phyloP scores from a whole-genome alignment of 1,140 invertebrate genomes.

The Dysdera silvatica region DNA sequence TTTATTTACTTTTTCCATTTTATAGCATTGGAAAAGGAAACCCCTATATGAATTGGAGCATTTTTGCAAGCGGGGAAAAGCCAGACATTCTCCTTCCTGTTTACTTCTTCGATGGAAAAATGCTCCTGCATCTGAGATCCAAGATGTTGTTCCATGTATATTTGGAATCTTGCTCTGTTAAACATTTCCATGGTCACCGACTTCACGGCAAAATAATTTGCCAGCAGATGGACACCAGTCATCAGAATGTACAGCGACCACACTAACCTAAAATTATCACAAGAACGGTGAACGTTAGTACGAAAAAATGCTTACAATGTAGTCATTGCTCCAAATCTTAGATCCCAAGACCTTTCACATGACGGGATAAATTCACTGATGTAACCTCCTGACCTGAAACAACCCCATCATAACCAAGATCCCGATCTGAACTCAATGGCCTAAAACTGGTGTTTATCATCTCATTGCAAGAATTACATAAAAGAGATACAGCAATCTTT shows the following conservation, averaged over 20 bases:
- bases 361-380: no score
- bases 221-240: slow-evolving; percentile 69
- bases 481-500: no score
- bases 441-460: no score
- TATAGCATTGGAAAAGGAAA: slow-evolving; percentile 13
- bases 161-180: slow-evolving; percentile 65
- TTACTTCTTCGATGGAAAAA: slow-evolving; percentile 47
- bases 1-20: no score
- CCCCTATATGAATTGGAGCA: slow-evolving; percentile 6
- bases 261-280: slow-evolving; percentile 50
- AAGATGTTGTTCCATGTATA: slow-evolving; percentile 58
- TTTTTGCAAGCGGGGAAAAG: background rate
- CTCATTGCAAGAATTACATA: no score
- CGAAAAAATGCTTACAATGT: background rate
- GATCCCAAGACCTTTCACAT: no score
- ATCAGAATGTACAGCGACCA: slow-evolving; percentile 63
- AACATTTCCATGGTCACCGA: slow-evolving; percentile 64
- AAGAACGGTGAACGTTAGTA: background rate
- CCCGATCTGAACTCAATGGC: no score
- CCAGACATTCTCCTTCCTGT: slow-evolving; percentile 49
- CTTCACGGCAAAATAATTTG: slow-evolving; percentile 77
- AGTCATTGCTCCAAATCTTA: no score
- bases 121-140: slow-evolving; percentile 41
- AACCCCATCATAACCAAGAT: no score
- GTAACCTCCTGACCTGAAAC: no score